These are phyloP conservation scores for Macquaria ambigua DNA, from an alignment of 2,113 vertebrate genomes.

Conservation along the genomic window DNA sequence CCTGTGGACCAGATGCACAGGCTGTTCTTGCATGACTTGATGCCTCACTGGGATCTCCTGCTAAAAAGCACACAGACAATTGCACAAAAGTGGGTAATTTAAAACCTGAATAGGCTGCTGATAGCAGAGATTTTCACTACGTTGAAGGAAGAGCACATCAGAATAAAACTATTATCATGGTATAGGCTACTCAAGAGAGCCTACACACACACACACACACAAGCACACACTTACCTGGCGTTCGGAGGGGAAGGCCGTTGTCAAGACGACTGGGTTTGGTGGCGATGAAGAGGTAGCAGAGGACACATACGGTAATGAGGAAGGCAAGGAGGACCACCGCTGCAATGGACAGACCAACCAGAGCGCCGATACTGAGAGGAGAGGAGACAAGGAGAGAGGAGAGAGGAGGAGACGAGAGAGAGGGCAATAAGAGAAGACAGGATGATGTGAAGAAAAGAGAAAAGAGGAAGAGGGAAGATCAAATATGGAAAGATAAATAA, in stretches of 20 bases:
- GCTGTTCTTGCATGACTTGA: conserved; percentile 43
- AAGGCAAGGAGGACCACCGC: conserved; percentile 93
- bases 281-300: conserved; percentile 94
- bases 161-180: background rate
- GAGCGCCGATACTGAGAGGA: conserved; percentile 88
- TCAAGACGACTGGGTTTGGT: conserved; percentile 92
- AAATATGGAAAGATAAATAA: background rate
- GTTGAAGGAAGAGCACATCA: background rate
- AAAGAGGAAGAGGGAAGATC: background rate
- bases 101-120: background rate
- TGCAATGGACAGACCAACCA: conserved; percentile 92
- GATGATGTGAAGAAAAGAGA: background rate
- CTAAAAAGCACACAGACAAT: conserved; percentile 18
- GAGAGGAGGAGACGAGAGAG: background rate
- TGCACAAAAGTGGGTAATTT: background rate
- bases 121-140: background rate
- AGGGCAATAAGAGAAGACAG: background rate
- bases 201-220: too few relatives aligned
- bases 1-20: conserved; percentile 65
- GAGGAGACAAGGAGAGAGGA: background rate
- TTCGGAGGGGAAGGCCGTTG: conserved; percentile 88
- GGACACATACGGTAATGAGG: conserved; percentile 92
- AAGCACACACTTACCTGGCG: conserved; percentile 84
- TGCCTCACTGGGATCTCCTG: conserved; percentile 64
- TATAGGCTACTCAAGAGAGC: background rate